Conservation (phyloP, 2,797 vertebrate genomes). For the Allobates femoralis region DNA sequence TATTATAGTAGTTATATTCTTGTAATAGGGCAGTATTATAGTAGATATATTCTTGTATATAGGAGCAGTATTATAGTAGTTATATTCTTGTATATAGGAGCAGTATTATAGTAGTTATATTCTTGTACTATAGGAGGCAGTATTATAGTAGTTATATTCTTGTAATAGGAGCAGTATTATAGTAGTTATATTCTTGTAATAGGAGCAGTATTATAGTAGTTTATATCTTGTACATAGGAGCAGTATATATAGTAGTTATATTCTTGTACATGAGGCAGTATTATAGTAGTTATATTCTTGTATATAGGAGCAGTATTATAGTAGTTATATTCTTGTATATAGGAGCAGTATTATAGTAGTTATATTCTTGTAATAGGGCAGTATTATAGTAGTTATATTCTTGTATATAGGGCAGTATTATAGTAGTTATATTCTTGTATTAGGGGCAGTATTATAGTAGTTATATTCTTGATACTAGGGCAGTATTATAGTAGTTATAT, state of each 20-base stretch:
- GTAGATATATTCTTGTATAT: no score
- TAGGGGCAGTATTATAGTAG: no score
- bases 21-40: no score
- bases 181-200: constrained; percentile 4
- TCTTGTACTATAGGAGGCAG: not conserved
- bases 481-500: constrained; percentile 22
- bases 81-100: constrained; percentile 1
- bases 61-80: no score
- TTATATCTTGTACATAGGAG: not conserved
- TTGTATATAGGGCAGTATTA: not conserved
- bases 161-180: constrained; percentile 8
- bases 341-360: constrained; percentile 3
- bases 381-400: constrained; percentile 17
- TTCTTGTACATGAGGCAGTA: not conserved
- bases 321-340: not conserved
- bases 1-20: no score
- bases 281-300: not conserved
- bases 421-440: no score
- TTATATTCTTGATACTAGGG: no score
- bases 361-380: not conserved
- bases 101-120: not conserved
- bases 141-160: not conserved
- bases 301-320: not conserved
- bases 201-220: not conserved
- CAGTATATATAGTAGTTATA: constrained; percentile 1